phyloP scores from a whole-genome alignment of 2,797 vertebrate genomes.

The Phaenicophaeus curvirostris region DNA sequence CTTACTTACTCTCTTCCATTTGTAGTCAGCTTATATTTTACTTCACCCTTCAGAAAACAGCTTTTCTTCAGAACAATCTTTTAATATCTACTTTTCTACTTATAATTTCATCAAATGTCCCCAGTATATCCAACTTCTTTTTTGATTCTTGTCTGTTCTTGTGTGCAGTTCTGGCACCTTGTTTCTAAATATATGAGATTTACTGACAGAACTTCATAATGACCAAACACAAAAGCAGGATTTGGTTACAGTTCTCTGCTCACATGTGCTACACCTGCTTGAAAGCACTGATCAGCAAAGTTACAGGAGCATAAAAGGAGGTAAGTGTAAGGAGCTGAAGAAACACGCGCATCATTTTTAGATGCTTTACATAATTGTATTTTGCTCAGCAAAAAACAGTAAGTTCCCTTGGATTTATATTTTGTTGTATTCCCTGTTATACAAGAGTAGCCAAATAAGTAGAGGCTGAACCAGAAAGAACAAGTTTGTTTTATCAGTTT shows the following conservation, averaged over 20 bases:
- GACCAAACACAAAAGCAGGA: background rate
- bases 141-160: background rate
- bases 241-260: background rate
- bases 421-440: conserved; percentile 31
- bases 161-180: background rate
- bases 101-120: background rate
- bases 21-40: background rate
- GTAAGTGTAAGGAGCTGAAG: conserved; percentile 39
- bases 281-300: background rate
- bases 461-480: conserved; percentile 52
- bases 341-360: background rate
- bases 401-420: background rate
- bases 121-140: background rate
- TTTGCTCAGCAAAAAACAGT: background rate
- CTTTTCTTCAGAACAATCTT: background rate
- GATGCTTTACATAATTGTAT: background rate
- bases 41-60: background rate
- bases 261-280: background rate
- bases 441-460: conserved; percentile 33
- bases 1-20: background rate
- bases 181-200: background rate
- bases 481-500: conserved; percentile 54
- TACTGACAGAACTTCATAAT: background rate
- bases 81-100: background rate
- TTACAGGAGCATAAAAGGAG: background rate